These are phyloP conservation scores for Bugula neritina DNA, from an alignment of 2,888 invertebrate species.

Conservation along the genomic window DNA sequence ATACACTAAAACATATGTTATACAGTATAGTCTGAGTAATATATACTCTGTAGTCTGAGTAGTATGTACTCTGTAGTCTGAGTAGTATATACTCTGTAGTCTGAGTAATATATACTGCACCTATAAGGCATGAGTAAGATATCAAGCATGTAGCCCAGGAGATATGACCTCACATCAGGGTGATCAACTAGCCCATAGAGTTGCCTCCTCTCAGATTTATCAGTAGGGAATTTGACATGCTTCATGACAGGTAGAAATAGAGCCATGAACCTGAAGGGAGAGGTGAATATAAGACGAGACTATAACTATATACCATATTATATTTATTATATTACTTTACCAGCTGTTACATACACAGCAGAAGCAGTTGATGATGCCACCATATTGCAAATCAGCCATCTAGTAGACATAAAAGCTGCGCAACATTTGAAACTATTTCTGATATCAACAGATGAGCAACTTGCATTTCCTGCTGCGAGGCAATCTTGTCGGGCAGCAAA, in stretches of 20 bases:
- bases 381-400: too few relatives aligned
- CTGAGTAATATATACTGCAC: constrained; percentile 58
- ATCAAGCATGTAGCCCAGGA: constrained; percentile 74
- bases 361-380: too few relatives aligned
- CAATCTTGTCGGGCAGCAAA: constrained; percentile 74
- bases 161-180: constrained; percentile 63
- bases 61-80: too few relatives aligned
- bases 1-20: neutral
- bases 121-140: constrained; percentile 78
- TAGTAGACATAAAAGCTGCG: too few relatives aligned
- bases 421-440: too few relatives aligned
- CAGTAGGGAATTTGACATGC: constrained; percentile 64
- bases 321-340: too few relatives aligned
- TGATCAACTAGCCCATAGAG: constrained; percentile 66
- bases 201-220: constrained; percentile 61
- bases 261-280: constrained; percentile 64
- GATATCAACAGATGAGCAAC: neutral
- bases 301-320: too few relatives aligned
- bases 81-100: too few relatives aligned
- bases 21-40: too few relatives aligned
- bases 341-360: too few relatives aligned
- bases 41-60: too few relatives aligned
- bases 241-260: constrained; percentile 74
- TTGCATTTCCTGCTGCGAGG: constrained; percentile 76
- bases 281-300: too few relatives aligned